Evolutionary conservation across 1,140 invertebrate species (phyloP).

Genomic region (Leptinotarsa undecemlineata): DNA sequence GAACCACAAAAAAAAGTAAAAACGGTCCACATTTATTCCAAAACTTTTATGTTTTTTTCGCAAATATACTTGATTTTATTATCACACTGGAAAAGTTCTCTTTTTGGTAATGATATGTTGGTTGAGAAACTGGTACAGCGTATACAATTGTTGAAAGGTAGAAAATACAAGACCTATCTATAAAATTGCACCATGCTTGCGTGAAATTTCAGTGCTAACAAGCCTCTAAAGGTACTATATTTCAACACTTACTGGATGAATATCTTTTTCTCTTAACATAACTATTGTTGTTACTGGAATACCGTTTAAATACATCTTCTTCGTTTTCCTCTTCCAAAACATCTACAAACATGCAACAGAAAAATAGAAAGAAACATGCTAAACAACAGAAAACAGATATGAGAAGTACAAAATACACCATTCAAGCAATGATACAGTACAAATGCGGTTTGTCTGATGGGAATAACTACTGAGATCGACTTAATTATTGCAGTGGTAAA

Average conservation of each 20-base stretch:
- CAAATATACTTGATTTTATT: neutral
- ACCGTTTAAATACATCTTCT: slow-evolving; percentile 56
- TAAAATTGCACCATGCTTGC: no score
- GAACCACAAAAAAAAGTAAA: no score
- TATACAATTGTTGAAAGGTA: no score
- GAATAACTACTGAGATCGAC: neutral
- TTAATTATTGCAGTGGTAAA: neutral
- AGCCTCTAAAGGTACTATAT: neutral
- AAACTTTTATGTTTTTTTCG: no score
- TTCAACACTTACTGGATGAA: slow-evolving; percentile 59
- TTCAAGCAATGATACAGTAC: neutral
- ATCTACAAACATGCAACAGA: slow-evolving; percentile 49
- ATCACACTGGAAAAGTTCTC: neutral
- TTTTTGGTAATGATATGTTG: slow-evolving; percentile 13
- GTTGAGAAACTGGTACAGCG: neutral
- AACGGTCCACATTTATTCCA: no score
- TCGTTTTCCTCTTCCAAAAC: slow-evolving; percentile 60
- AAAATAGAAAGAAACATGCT: slow-evolving; percentile 16
- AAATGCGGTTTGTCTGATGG: neutral
- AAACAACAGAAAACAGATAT: neutral
- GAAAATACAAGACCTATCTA: no score
- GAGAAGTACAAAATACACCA: neutral
- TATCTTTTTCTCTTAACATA: slow-evolving; percentile 55
- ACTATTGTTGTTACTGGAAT: slow-evolving; percentile 46
- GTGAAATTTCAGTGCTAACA: no score